Evolutionary conservation across 2,113 vertebrate genomes (phyloP), one percentile per base, ranked within the genome.

Genomic region (Chitala chitala): DNA sequence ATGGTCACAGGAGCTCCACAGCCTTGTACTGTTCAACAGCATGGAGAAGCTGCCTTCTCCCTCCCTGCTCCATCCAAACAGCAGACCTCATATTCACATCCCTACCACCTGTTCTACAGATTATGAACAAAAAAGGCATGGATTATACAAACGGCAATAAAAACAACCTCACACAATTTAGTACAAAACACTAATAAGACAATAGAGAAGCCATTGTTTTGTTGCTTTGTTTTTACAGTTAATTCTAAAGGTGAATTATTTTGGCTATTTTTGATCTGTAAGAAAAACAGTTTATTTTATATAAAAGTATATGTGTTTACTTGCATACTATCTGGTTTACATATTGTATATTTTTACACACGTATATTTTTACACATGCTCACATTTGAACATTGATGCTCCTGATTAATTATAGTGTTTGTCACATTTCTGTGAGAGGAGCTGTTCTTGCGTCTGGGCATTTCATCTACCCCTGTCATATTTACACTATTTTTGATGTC

Each of bases 391-490:
- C 20, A 22, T 42, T 48, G 31, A n/a, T 44, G 33, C 20, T 8
- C 29, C 10, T 24, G 15, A 2, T 46, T 69, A 44, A n/a, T n/a
- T 48, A 4, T 36, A 8, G 8, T 29, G 72, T 74, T 31, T 66
- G 72, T 64, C 48, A n/a, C n/a, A n/a, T n/a, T n/a, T n/a, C n/a
- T n/a, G n/a, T n/a, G n/a, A n/a, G n/a, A n/a, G n/a, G n/a, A n/a
- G n/a, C n/a, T n/a, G n/a, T n/a, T n/a, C n/a, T n/a, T 72, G 40
- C 26, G 4, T 42, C 44, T 5, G 56, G 53, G 24, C 40, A 46
- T 70, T 58, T 73, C 54, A 69, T 75, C 79, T 76, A 74, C 75
- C 71, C 54, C 69, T 72, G n/a, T n/a, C n/a, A n/a, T n/a, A n/a
- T n/a, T n/a, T n/a, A n/a, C n/a, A n/a, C n/a, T n/a, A n/a, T n/a